A percentile compares a stretch with the other conserved stretches of the same genome.
These are phyloP conservation scores for Sebastes jordani DNA, from an alignment of 2,797 vertebrate genomes.

Conservation along the genomic window DNA sequence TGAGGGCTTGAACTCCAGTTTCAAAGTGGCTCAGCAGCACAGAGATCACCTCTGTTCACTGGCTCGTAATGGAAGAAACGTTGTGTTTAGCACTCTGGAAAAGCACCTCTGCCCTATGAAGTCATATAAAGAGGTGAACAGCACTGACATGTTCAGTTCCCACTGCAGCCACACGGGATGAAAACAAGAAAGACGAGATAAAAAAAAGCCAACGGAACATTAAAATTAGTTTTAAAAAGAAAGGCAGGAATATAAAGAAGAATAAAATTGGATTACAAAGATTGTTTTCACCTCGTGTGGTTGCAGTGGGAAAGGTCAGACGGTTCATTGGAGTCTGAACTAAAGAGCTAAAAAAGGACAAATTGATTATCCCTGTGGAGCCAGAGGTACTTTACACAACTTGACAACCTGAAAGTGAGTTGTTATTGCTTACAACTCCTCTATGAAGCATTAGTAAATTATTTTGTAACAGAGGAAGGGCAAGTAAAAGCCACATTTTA, in stretches of 20 bases:
- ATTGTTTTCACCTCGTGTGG: not conserved
- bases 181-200: not conserved
- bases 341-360: not conserved
- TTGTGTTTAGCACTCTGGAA: constrained; percentile 41
- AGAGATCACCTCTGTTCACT: constrained; percentile 46
- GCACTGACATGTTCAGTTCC: constrained; percentile 10
- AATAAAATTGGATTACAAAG: not conserved
- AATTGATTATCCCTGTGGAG: not conserved
- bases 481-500: not conserved
- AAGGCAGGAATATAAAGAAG: no score
- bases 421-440: not conserved
- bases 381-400: not conserved
- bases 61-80: constrained; percentile 41
- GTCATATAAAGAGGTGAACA: constrained; percentile 25
- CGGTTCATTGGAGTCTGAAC: not conserved
- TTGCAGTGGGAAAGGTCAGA: not conserved
- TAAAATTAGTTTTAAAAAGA: no score
- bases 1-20: not conserved
- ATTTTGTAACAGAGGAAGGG: not conserved
- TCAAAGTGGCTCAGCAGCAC: no score
- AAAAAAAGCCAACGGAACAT: no score
- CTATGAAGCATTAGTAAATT: not conserved
- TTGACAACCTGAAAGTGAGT: not conserved
- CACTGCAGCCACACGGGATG: not conserved
- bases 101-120: constrained; percentile 36